A percentile compares a stretch with the other conserved stretches of the same genome.
Evolutionary conservation across 2,797 vertebrate species (phyloP).

Genomic region (Caiman crocodilus): DNA sequence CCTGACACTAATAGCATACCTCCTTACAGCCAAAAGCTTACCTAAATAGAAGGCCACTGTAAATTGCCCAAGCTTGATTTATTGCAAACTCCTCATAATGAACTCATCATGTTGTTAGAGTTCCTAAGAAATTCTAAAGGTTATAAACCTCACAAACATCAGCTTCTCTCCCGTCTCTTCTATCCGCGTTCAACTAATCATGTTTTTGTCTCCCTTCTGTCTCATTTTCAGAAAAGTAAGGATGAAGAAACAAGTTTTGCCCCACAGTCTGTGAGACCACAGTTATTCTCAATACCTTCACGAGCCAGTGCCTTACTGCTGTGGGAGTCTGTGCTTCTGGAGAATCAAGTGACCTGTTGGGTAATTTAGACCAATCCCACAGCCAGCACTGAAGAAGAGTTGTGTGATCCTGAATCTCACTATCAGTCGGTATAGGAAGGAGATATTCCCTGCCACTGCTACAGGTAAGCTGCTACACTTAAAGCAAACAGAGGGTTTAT

Average conservation of each 20-base stretch:
- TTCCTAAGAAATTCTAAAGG: neutral
- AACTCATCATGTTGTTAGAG: neutral
- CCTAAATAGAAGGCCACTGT: neutral
- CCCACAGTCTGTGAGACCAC: neutral
- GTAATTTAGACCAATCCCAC: neutral
- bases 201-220: neutral
- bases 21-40: neutral
- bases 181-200: neutral
- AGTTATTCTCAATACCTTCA: constrained; percentile 19
- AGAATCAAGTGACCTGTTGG: neutral
- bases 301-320: neutral
- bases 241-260: constrained; percentile 14
- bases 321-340: neutral
- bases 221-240: neutral
- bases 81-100: constrained; percentile 2
- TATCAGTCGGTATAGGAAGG: neutral
- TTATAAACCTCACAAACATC: neutral
- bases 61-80: constrained; percentile 1
- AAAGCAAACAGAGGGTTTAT: neutral
- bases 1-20: neutral
- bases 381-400: neutral
- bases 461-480: neutral
- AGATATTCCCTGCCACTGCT: neutral
- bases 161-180: neutral
- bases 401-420: neutral